A percentile compares a stretch with the other conserved stretches of the same genome.
These are phyloP conservation scores for Oxystoma pomonae DNA, from an alignment of 2,888 invertebrate genomes.

Conservation along the genomic window DNA sequence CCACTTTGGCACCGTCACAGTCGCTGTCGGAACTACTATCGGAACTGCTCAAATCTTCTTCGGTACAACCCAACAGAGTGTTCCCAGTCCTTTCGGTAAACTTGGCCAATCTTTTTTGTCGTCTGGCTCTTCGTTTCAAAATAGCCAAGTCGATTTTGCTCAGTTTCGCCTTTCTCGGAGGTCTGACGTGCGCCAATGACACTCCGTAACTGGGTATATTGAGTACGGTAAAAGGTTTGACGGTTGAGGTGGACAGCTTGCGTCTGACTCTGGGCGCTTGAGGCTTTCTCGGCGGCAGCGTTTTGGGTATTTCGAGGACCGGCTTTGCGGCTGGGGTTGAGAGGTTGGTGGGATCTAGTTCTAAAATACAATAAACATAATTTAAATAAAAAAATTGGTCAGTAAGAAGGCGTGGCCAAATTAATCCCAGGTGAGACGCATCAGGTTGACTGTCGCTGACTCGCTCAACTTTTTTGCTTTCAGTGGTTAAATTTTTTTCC, in stretches of 20 bases:
- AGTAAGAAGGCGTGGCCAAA: no score
- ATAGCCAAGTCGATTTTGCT: conserved; percentile 48
- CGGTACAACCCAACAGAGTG: neutral
- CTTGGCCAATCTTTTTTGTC: conserved; percentile 23
- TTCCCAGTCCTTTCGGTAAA: neutral
- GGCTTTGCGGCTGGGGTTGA: neutral
- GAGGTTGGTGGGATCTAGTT: no score
- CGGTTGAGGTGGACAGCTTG: conserved; percentile 9
- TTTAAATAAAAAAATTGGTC: no score
- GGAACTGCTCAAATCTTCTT: neutral
- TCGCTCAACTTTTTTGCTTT: no score
- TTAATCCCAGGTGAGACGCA: no score
- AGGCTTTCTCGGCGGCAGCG: conserved; percentile 3
- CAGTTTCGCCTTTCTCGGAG: conserved; percentile 37
- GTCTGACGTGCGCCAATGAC: conserved; percentile 29
- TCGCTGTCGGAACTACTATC: conserved; percentile 49
- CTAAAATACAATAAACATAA: no score
- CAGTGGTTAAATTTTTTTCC: no score
- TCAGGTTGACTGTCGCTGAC: no score
- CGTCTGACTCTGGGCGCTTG: conserved; percentile 1
- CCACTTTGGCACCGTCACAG: conserved; percentile 36
- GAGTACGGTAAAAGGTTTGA: conserved; percentile 38
- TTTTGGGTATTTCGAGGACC: conserved; percentile 10
- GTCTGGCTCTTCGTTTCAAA: conserved; percentile 37
- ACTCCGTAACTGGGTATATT: conserved; percentile 41